Percentiles rank a stretch among this genome's conserved stretches.
phyloP scores from a whole-genome alignment of 2,113 vertebrate species.

The Macrotus californicus region DNA sequence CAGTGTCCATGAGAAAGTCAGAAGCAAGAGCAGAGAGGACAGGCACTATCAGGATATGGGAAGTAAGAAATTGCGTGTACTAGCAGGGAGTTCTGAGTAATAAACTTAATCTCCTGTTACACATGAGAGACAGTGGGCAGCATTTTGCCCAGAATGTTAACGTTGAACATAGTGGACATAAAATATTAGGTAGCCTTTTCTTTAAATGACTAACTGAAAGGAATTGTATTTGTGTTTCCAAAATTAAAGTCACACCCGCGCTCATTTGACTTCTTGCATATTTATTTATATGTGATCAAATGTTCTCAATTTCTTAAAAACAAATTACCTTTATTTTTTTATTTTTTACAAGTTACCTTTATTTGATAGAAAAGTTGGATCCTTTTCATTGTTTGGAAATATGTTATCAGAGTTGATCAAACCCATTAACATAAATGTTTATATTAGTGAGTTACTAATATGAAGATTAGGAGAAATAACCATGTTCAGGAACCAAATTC shows the following conservation, averaged over 20 bases:
- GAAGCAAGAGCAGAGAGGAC: background rate
- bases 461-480: conserved; percentile 4
- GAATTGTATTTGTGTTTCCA: background rate
- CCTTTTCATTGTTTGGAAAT: conserved; percentile 4
- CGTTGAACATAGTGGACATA: background rate
- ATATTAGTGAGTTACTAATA: background rate
- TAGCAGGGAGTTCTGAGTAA: background rate
- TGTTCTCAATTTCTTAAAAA: background rate
- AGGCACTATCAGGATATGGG: background rate
- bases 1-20: background rate
- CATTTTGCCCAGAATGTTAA: background rate
- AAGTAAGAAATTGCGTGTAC: background rate
- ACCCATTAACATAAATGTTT: background rate
- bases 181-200: background rate
- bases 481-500: background rate
- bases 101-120: background rate
- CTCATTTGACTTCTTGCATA: background rate
- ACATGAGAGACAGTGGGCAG: background rate
- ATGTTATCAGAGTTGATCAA: background rate
- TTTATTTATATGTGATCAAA: background rate
- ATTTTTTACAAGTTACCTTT: background rate
- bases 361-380: background rate
- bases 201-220: background rate
- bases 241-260: conserved; percentile 9
- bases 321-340: background rate